Evolutionary conservation across 2,113 vertebrate genomes (phyloP), one percentile per base, ranked within the genome.

Genomic region (Pelusios castaneus): DNA sequence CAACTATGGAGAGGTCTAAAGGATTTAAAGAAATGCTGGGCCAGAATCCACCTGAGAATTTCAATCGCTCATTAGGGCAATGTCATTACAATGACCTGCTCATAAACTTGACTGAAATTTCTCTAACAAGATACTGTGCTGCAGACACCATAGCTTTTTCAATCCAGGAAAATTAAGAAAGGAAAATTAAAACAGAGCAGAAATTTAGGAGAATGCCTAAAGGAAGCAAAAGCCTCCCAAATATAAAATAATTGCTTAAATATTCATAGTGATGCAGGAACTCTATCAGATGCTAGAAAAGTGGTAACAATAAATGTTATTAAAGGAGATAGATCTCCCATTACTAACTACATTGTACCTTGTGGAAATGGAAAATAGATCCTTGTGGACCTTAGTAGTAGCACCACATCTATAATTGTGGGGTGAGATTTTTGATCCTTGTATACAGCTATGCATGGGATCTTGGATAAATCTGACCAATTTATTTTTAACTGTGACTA

Each of bases 41-140:
- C 51, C 82, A 77, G 51, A 85, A 10, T 54, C 90, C 34, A 78
- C 43, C 41, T 2, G 29, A 91, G 89, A 84, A 93, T 93, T 82
- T 87, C 16, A 55, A 2, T 89, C 12, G 19, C 56, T 93, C 81
- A 85, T 94, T 93, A 95, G 94, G 45, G 16, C 80, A 92, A 86
- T 86, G 82, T 82, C 82, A 83, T 96, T 94, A 85, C 86, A 49
- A 49, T 43, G 89, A 93, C 78, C 54, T 77, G 43, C 55, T 95
- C 90, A 90, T 27, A 87, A 70, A 22, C 27, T 94, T 95, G 91
- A 84, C 1, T 93, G 87, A 92, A 92, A 89, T 96, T 90, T 91
- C 89, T 91, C 11, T 91, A 94, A 93, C 41, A 89, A 60, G 55
- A 45, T 75, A 55, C 13, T 75, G 43, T 1, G 1, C 79, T 82